Base-by-base conservation (phyloP, 2,113 vertebrate genomes). In the Cynopterus brachyotis region DNA sequence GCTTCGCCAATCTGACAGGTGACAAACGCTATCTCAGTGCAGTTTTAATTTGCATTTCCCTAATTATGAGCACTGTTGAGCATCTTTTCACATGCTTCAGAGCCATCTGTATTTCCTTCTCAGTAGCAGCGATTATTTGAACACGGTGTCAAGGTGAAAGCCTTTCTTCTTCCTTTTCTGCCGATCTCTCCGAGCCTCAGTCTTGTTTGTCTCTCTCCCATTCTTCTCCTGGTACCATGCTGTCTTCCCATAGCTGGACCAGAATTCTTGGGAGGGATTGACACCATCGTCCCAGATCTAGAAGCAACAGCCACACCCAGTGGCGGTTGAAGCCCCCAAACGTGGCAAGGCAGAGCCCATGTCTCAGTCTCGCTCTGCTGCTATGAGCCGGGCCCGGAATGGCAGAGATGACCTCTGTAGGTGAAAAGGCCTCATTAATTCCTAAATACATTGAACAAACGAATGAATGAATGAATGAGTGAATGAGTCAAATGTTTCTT, bases 51-150 rank as follows among this genome's bases (percentile, higher is more conserved):
- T 98, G 94, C 97, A 95, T 98, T 80, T 92, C 81, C 76, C 95
- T 96, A 92, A 96, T 96, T 92, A 94, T 53, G 80, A 97, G 95
- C 28, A 16, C 82, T 83, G 82, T 57, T 64, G 81, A 92, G 84
- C 91, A 70, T 92, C 96, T 85, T 94, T 50, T 79, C 91, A 42
- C 17, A 22, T 28, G 97, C 84, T 78, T 81, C 91, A 16, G 64
- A 96, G 84, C 95, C 96, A 96, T 97, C 97, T 97, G 96, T 73
- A 94, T 66, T 85, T 84, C 88, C 96, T 87, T 87, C 88, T 91
- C 60, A 0, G 12, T 37, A 45, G 91, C 66, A n/a, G 50, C 4
- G 53, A 92, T 47, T 20, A 60, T 84, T 93, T 66, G 96, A 95
- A 55, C 83, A 62, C 64, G 89, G 92, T 75, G 88, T 95, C 64